Conservation (phyloP, 2,113 vertebrate species). For the Mesitornis unicolor region DNA sequence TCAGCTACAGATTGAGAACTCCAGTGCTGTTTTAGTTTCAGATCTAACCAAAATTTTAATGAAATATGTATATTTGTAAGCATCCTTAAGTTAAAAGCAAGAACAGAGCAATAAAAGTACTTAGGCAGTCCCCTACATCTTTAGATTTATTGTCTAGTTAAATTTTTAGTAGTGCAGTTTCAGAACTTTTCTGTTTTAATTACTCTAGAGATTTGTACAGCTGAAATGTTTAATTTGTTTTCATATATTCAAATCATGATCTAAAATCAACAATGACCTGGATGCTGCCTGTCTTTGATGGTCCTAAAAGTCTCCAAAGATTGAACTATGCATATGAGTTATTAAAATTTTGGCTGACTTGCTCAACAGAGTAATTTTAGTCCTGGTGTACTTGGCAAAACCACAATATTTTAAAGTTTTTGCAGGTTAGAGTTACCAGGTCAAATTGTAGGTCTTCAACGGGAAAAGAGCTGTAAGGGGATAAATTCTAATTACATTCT, state of each 20-base stretch:
- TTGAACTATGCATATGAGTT: background rate
- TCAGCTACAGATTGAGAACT: background rate
- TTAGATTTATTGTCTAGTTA: conserved; percentile 76
- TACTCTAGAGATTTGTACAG: conserved; percentile 59
- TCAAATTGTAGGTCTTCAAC: background rate
- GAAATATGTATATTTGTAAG: conserved; percentile 51
- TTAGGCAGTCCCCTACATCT: conserved; percentile 55
- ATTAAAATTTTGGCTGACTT: background rate
- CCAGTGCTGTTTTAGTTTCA: background rate
- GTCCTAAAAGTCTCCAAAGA: background rate
- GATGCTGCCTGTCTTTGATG: conserved; percentile 9
- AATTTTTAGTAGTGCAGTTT: conserved; percentile 71
- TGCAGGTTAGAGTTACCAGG: background rate
- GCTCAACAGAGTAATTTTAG: background rate
- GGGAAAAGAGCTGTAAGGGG: background rate
- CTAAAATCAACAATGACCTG: conserved; percentile 33
- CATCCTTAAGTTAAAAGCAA: conserved; percentile 61
- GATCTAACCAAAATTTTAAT: conserved; percentile 45
- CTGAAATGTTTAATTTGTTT: conserved; percentile 63
- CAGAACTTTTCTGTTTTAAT: conserved; percentile 67
- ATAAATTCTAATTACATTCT: conserved; percentile 8
- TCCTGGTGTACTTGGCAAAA: background rate
- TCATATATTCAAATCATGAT: conserved; percentile 59
- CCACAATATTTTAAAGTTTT: background rate
- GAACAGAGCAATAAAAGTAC: conserved; percentile 55